Evolutionary conservation across 1,140 invertebrate genomes (phyloP), one percentile per base, ranked within the genome.

Genomic region (Psix sp.): DNA sequence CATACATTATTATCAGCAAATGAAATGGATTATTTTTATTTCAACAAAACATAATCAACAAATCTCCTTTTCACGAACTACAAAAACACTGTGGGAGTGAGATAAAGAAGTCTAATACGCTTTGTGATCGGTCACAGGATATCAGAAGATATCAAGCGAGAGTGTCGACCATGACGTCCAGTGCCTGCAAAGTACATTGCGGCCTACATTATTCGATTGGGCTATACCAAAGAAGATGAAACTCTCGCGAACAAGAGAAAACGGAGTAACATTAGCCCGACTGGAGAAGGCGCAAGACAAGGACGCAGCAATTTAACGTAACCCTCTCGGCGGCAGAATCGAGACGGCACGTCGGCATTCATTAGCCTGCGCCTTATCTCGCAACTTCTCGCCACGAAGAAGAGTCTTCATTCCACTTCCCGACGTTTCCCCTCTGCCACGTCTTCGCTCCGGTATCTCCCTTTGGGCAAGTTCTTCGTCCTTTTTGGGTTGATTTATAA

Each of bases 161-260:
- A 77, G 76, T 77, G 75, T 83, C 80, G 77, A 76, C 76, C 82
- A 79, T 79, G 81, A 80, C 79, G 80, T 80, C 77, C 81, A 73
- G 74, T 72, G 81, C 84, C 82, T 78, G 62, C 76, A 75, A 76
- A 49, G 80, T 81, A 85, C 82, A 78, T 84, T 85, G 84, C 78
- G 77, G 74, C 68, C 76, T 59, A 78, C 82, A 80, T 83, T n/a
- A n/a, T n/a, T n/a, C n/a, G n/a, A n/a, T n/a, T n/a, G n/a, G n/a
- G n/a, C n/a, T n/a, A n/a, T n/a, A n/a, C n/a, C n/a, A n/a, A n/a
- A n/a, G n/a, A n/a, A n/a, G n/a, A n/a, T n/a, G n/a, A n/a, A n/a
- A n/a, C n/a, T n/a, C n/a, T n/a, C n/a, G n/a, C n/a, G 46, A 60
- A 43, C 40, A 57, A 48, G 60, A 70, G 65, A 59, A 56, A 43